These are phyloP conservation scores for Catharus bicknelli DNA, from an alignment of 2,113 vertebrate genomes.

Conservation along the genomic window DNA sequence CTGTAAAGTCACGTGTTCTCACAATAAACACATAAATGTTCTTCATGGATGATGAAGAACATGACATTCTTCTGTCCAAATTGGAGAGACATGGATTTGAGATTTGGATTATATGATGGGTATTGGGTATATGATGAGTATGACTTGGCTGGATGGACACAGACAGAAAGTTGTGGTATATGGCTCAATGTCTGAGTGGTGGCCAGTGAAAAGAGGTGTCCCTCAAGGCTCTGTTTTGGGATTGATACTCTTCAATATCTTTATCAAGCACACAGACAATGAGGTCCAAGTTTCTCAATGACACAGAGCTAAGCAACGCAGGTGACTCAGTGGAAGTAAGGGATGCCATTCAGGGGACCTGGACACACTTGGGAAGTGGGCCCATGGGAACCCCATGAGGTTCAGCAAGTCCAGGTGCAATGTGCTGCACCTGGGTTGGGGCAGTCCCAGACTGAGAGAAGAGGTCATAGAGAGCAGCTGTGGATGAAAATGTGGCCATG, in stretches of 20 bases:
- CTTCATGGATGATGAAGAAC: neutral
- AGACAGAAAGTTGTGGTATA: neutral
- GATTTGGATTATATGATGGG: fast-evolving
- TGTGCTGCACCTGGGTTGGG: neutral
- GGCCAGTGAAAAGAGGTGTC: neutral
- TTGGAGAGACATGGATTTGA: neutral
- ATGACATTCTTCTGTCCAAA: neutral
- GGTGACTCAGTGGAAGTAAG: neutral
- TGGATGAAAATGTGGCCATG: neutral
- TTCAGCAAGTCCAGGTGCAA: neutral
- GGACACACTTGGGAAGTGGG: neutral
- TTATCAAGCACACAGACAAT: neutral
- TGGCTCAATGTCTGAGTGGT: neutral
- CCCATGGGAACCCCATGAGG: neutral
- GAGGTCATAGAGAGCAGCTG: neutral
- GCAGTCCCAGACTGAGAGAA: neutral
- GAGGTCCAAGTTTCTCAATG: neutral
- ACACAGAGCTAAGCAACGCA: neutral
- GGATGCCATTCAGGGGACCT: neutral
- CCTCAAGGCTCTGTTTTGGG: neutral
- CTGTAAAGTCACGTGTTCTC: neutral
- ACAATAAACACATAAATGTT: neutral
- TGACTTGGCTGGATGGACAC: neutral
- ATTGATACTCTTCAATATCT: neutral
- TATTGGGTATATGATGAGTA: too few relatives aligned